Conservation (phyloP, 2,888 invertebrate genomes). For the Caenorhabditis wallacei region DNA sequence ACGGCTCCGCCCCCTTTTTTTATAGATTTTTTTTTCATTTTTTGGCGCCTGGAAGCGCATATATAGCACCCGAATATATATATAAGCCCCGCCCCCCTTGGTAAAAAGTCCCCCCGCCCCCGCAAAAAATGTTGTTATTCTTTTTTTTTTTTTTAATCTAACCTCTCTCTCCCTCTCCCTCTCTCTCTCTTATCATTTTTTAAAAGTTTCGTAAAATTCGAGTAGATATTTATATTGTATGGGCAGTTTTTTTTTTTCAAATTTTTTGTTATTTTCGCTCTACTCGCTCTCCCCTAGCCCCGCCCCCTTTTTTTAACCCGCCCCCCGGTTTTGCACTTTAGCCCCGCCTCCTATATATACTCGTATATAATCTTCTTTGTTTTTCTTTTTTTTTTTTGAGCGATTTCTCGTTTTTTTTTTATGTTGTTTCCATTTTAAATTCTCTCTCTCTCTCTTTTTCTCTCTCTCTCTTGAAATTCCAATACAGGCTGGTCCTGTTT, state of each 20-base stretch:
- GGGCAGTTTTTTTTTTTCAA: slow-evolving; percentile 22
- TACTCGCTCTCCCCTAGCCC: slow-evolving; percentile 36
- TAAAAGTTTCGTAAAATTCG: slow-evolving; percentile 31
- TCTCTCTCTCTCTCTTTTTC: slow-evolving; percentile 13
- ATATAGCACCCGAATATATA: slow-evolving; percentile 44
- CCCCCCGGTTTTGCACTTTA: slow-evolving; percentile 11
- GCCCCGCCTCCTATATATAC: too few species aligned
- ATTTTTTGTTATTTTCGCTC: slow-evolving; percentile 39
- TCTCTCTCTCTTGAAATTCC: slow-evolving; percentile 6
- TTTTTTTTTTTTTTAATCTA: slow-evolving; percentile 11
- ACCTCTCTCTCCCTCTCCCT: neutral
- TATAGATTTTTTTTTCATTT: slow-evolving; percentile 33
- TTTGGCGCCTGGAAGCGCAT: slow-evolving; percentile 63
- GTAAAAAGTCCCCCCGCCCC: slow-evolving; percentile 27
- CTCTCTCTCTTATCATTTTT: slow-evolving; percentile 13
- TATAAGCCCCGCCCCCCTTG: slow-evolving; percentile 15
- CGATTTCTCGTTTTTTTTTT: neutral
- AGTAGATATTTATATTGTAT: slow-evolving; percentile 47
- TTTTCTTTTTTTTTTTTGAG: slow-evolving; percentile 16
- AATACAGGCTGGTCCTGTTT: slow-evolving; percentile 54
- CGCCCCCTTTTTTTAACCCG: neutral
- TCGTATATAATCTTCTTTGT: slow-evolving; percentile 29
- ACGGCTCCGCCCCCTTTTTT: slow-evolving; percentile 3
- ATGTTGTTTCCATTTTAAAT: slow-evolving; percentile 43
- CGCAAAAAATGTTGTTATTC: slow-evolving; percentile 46